Percentiles rank a stretch among this genome's conserved stretches.
Evolutionary conservation across 2,797 vertebrate species (phyloP).

Genomic region (Hybognathus amarus): DNA sequence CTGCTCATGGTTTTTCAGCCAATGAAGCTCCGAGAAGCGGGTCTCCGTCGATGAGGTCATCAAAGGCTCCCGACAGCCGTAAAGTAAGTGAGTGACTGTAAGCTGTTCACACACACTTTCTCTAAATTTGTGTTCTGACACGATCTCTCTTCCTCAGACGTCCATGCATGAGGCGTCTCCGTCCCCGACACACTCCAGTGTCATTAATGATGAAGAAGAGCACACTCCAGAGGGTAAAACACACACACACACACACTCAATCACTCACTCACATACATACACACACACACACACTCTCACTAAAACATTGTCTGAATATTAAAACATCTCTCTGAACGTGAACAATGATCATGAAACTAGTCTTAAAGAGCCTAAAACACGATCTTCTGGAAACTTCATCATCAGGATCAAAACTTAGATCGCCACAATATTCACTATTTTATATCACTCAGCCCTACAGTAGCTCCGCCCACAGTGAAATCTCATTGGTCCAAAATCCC

Average conservation of each 20-base stretch:
- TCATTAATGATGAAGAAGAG: slow-evolving; percentile 83
- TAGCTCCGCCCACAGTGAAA: background rate
- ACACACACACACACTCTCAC: no score
- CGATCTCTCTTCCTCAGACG: slow-evolving; percentile 71
- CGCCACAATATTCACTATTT: background rate
- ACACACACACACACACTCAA: slow-evolving; percentile 2
- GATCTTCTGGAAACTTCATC: no score
- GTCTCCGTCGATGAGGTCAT: slow-evolving; percentile 83
- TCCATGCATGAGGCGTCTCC: slow-evolving; percentile 80
- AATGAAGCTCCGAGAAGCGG: slow-evolving; percentile 86
- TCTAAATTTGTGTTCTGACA: background rate
- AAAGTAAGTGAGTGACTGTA: slow-evolving; percentile 77
- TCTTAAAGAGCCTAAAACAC: no score
- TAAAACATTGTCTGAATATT: no score
- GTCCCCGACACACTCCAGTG: slow-evolving; percentile 66
- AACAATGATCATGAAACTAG: no score
- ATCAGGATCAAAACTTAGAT: no score
- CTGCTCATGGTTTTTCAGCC: slow-evolving; percentile 69
- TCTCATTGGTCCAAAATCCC: background rate
- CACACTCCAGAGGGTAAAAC: slow-evolving; percentile 82
- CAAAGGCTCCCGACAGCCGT: slow-evolving; percentile 86
- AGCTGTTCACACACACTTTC: background rate
- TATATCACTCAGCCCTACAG: background rate
- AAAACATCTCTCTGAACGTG: no score
- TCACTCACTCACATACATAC: no score